These are phyloP conservation scores for Nebria brevicollis DNA, from an alignment of 2,888 invertebrate species.

Conservation along the genomic window DNA sequence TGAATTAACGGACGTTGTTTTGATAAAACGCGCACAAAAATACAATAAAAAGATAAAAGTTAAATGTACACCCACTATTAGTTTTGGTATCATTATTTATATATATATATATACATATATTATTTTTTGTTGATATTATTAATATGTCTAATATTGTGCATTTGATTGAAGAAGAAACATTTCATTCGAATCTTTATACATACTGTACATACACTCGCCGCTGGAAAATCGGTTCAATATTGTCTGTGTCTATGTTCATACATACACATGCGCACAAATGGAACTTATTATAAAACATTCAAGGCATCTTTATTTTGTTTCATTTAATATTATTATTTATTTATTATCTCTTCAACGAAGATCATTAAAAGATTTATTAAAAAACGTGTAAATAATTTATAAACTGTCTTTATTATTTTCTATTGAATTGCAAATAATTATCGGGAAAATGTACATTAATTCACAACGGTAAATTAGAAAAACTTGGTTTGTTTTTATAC, in stretches of 20 bases:
- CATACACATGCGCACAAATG: slow-evolving; percentile 13
- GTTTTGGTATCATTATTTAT: slow-evolving; percentile 34
- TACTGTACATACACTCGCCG: slow-evolving; percentile 19
- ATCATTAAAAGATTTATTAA: too few relatives aligned
- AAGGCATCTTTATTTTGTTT: slow-evolving; percentile 13
- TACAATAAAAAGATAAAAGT: slow-evolving; percentile 32
- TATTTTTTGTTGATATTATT: neutral
- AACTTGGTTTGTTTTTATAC: too few relatives aligned
- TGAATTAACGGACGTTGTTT: slow-evolving; percentile 14
- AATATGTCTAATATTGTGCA: neutral
- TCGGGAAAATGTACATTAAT: too few relatives aligned
- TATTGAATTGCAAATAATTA: too few relatives aligned
- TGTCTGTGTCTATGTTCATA: neutral
- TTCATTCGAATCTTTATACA: neutral
- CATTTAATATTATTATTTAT: neutral
- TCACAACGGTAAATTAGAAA: too few relatives aligned
- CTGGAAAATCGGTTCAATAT: slow-evolving; percentile 36
- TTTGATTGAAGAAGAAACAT: slow-evolving; percentile 12
- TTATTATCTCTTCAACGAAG: too few relatives aligned
- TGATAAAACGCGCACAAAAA: slow-evolving; percentile 14
- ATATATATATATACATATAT: too few relatives aligned
- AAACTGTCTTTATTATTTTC: too few relatives aligned
- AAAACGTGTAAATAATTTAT: too few relatives aligned
- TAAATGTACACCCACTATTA: slow-evolving; percentile 28
- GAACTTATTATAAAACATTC: slow-evolving; percentile 14